Evolutionary conservation across 2,888 invertebrate genomes (phyloP), one percentile per base, ranked within the genome.

Genomic region (Perithous albicinctus): DNA sequence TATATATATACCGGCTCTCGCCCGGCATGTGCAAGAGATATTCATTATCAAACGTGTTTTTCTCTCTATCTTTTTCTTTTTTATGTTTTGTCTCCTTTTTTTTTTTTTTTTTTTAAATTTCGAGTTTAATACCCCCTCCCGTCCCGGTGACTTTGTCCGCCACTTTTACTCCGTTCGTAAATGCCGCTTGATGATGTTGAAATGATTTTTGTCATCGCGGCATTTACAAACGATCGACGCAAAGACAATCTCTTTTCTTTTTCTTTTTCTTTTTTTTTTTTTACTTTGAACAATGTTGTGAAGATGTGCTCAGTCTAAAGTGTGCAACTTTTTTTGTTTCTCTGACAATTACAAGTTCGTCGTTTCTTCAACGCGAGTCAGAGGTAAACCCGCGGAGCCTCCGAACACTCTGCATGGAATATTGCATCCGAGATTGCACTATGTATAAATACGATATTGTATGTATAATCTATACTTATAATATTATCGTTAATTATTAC

Each of bases 371-470:
- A 48, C 48, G 20, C 63, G 46, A 66, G 51, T 72, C 59, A 46
- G 67, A 64, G 43, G 67, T 23, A 35, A 48, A 56, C 63, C 32
- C 77, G 74, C 56, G 69, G 54, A 75, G 46, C 51, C 29, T 41
- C 74, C 67, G 64, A 78, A 86, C 87, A 84, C 87, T 85, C 84
- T 85, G 86, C 82, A 85, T 86, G 87, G 87, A 88, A 86, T 86
- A 89, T 88, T 80, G 85, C 79, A 85, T 87, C 82, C 86, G 86
- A n/a, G 87, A 89, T 88, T 88, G 89, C 88, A 86, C 87, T 88
- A 87, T 88, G 85, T 88, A 89, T 89, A 88, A 89, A 89, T 89
- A 87, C 74, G 80, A 85, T 86, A 85, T 87, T 80, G 83, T 85
- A 86, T 85, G 84, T 86, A 79, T 87, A 86, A 77, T 85, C 51